Evolutionary conservation across 2,888 invertebrate species (phyloP).

Genomic region (Thera obeliscata): DNA sequence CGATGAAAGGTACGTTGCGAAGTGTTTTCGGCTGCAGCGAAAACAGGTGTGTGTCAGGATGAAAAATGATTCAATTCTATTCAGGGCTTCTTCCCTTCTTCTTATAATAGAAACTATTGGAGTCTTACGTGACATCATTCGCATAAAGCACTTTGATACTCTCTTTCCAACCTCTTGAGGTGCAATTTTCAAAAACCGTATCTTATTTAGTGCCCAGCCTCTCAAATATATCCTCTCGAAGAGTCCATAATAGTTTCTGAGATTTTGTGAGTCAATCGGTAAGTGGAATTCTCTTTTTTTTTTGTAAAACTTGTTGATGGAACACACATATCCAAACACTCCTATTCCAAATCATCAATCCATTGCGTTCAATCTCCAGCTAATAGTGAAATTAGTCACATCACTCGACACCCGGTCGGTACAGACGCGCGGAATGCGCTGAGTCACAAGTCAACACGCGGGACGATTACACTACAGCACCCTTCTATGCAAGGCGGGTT

Average conservation of each 20-base stretch:
- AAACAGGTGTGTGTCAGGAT: constrained; percentile 23
- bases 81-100: neutral
- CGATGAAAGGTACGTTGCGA: constrained; percentile 35
- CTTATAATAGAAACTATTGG: neutral
- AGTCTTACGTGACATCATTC: too few relatives aligned
- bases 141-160: too few relatives aligned
- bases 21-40: constrained; percentile 25
- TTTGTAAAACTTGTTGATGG: too few relatives aligned
- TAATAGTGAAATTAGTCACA: constrained; percentile 38
- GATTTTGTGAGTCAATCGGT: too few relatives aligned
- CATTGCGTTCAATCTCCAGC: constrained; percentile 9
- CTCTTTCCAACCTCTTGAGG: too few relatives aligned
- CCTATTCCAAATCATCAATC: neutral
- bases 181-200: neutral
- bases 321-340: neutral
- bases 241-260: too few relatives aligned
- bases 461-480: neutral
- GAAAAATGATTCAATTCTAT: constrained; percentile 23
- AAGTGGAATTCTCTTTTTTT: too few relatives aligned
- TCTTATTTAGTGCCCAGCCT: neutral
- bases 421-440: constrained; percentile 64
- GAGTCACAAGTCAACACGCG: constrained; percentile 49
- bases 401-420: constrained; percentile 35
- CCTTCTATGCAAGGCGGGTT: neutral
- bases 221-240: too few relatives aligned